phyloP scores from a whole-genome alignment of 2,797 vertebrate species.

The Ctenosaura bakeri region DNA sequence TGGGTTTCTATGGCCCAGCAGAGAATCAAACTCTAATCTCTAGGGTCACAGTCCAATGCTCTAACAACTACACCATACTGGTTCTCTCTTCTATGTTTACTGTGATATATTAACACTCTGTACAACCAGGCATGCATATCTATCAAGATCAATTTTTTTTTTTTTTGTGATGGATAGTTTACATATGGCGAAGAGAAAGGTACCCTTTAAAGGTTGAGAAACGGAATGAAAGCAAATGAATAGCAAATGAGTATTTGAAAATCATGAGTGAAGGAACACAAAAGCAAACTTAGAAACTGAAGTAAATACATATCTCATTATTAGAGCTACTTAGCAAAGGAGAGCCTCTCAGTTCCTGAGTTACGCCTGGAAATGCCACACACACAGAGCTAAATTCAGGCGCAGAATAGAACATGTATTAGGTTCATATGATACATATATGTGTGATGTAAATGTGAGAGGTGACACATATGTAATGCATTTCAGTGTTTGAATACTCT shows the following conservation, averaged over 20 bases:
- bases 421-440: too few relatives aligned
- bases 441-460: background rate
- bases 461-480: background rate
- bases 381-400: background rate
- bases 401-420: background rate
- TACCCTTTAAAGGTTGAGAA: background rate
- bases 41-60: too few relatives aligned
- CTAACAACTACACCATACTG: too few relatives aligned
- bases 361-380: background rate
- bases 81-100: background rate
- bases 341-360: background rate
- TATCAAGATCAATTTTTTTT: background rate
- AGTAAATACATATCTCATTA: background rate
- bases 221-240: too few relatives aligned
- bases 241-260: too few relatives aligned
- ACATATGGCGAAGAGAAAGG: background rate
- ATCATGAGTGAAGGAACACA: too few relatives aligned
- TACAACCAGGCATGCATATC: background rate
- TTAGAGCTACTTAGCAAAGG: background rate
- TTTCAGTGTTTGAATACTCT: background rate
- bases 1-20: too few relatives aligned
- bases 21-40: too few relatives aligned
- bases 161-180: background rate
- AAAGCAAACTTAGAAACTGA: background rate
- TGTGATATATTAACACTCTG: background rate